These are phyloP conservation scores for Odontomachus brunneus DNA, from an alignment of 1,140 invertebrate species.

Conservation along the genomic window DNA sequence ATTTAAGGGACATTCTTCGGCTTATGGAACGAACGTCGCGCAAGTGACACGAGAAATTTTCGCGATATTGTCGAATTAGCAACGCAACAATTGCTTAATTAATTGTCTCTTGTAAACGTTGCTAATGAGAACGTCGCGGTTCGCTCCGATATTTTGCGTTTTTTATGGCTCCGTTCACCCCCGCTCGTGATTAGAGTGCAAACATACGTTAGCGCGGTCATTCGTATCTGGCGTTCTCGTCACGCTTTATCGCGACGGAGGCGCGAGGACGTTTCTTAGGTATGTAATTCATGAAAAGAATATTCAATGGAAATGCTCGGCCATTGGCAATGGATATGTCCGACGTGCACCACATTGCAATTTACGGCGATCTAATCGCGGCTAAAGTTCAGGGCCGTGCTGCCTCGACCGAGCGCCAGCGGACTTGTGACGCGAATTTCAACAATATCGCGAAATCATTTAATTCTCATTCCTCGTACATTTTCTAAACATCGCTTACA, in stretches of 20 bases:
- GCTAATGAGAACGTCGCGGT: constrained; percentile 1
- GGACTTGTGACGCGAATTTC: not conserved
- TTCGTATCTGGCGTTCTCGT: constrained; percentile 71
- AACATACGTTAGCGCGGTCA: constrained; percentile 63
- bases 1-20: not conserved
- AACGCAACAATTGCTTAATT: not conserved
- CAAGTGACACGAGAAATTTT: not conserved
- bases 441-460: constrained; percentile 10
- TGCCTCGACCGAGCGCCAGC: not conserved
- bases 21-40: not conserved
- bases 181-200: constrained; percentile 71
- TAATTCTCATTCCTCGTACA: constrained; percentile 1
- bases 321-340: constrained; percentile 76
- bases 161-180: constrained; percentile 60
- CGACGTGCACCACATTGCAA: constrained; percentile 82
- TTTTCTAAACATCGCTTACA: not conserved
- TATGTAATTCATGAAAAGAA: constrained; percentile 82
- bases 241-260: constrained; percentile 72
- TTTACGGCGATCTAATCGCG: constrained; percentile 79
- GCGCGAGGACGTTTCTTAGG: constrained; percentile 75
- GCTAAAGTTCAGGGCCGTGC: constrained; percentile 76
- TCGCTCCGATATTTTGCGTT: constrained; percentile 56
- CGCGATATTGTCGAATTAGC: not conserved
- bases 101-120: not conserved
- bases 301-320: constrained; percentile 79